Evolutionary conservation across 1,140 invertebrate genomes (phyloP).

Genomic region (Zaprionus inermis): DNA sequence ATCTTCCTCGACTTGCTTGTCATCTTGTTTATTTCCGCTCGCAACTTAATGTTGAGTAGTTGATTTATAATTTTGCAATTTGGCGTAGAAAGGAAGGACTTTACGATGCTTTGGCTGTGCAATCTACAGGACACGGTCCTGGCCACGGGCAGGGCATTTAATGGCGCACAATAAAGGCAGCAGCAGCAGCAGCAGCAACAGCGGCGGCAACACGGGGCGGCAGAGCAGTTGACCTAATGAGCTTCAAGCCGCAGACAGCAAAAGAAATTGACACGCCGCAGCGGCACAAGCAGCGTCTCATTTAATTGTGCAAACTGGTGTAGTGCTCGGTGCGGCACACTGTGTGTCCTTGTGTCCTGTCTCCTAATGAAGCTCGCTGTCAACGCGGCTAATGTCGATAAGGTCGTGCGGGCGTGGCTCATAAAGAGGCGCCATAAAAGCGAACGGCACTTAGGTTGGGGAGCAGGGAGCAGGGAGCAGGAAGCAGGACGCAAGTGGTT

Average conservation of each 20-base stretch:
- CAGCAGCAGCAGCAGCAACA: slow-evolving; percentile 7
- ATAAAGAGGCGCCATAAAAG: slow-evolving; percentile 69
- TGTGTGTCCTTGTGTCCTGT: background rate
- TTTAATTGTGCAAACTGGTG: slow-evolving; percentile 55
- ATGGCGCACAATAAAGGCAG: slow-evolving; percentile 54
- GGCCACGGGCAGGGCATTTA: slow-evolving; percentile 36
- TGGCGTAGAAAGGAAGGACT: background rate
- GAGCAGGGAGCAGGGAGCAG: background rate
- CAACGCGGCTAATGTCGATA: slow-evolving; percentile 59
- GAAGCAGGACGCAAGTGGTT: slow-evolving; percentile 1
- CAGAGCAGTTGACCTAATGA: slow-evolving; percentile 59
- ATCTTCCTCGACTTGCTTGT: background rate
- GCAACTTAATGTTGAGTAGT: slow-evolving; percentile 14
- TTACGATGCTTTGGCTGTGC: slow-evolving; percentile 6
- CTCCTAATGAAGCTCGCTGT: slow-evolving; percentile 60
- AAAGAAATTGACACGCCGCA: slow-evolving; percentile 65
- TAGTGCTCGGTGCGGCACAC: background rate
- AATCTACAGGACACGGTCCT: slow-evolving; percentile 25
- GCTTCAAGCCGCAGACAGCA: slow-evolving; percentile 42
- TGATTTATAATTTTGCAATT: slow-evolving; percentile 29
- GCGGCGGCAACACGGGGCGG: background rate
- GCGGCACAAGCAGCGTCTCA: slow-evolving; percentile 32
- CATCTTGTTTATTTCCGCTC: slow-evolving; percentile 21
- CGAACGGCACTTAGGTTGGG: slow-evolving; percentile 35
- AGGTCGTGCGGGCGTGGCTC: slow-evolving; percentile 59